Evolutionary conservation across 2,797 vertebrate genomes (phyloP), one percentile per base, ranked within the genome.

Genomic region (Mareca penelope): DNA sequence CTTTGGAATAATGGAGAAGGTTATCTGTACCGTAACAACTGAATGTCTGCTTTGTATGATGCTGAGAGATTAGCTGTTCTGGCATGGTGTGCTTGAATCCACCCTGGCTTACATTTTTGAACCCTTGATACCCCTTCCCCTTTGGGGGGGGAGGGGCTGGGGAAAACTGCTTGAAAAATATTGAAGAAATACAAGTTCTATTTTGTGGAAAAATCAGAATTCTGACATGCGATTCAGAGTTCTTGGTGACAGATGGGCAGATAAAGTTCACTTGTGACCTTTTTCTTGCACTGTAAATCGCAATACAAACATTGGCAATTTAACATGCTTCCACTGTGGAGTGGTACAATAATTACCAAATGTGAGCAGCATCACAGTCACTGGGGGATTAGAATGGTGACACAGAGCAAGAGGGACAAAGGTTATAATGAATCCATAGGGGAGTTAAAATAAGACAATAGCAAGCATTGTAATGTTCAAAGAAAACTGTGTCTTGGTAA

Each of bases 1-100:
- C 26, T 88, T 95, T 80, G 72, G 76, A 91, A 56, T 64, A 91
- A 88, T 52, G 67, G 37, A n/a, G 88, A 92, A 91, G 70, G 67
- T 92, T 88, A 77, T 85, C 78, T 89, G 63, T 80, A 60, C 40
- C 50, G 24, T 90, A 93, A 72, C 63, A 86, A 63, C 35, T 72
- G 73, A 91, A 37, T 72, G 80, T 88, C 57, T 91, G 67, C 59
- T 87, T 68, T 89, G 39, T 23, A 16, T 2, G 2, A 78, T 78
- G 37, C 61, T 88, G 53, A 5, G 29, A 92, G 91, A 93, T 91
- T 68, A 84, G 87, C 33, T 81, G 84, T 65, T 84, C 90, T 69
- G 83, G 50, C 37, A 6, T 22, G 37, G 60, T n/a, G 29, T 37
- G 33, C 42, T 80, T n/a, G 53, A 63, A 73, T 67, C 64, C 67